Conservation (phyloP, 92 coral and sea anemone genomes). For the Epizoanthus ramosus region DNA sequence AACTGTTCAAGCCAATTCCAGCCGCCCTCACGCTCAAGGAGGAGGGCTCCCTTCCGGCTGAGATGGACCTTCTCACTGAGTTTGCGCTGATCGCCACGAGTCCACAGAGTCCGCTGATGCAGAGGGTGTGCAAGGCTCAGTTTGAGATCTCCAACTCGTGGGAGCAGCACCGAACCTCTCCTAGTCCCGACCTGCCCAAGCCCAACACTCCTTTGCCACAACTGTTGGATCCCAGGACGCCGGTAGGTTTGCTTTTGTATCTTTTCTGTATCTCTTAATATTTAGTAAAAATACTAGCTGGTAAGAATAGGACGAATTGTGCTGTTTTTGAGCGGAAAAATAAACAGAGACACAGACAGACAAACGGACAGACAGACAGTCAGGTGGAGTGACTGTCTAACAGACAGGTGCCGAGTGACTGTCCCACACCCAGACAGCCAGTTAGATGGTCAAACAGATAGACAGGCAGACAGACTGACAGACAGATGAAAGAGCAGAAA, state of each 20-base stretch:
- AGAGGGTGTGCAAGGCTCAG: slow-evolving; percentile 60
- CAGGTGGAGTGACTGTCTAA: too few species aligned
- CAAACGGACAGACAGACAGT: too few species aligned
- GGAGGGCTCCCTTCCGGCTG: slow-evolving; percentile 48
- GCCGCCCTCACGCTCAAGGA: slow-evolving; percentile 67
- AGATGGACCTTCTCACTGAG: slow-evolving; percentile 78
- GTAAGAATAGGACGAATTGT: too few species aligned
- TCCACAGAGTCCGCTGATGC: slow-evolving; percentile 93
- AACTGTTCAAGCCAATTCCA: slow-evolving; percentile 65
- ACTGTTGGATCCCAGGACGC: slow-evolving; percentile 29
- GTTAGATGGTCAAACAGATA: too few species aligned
- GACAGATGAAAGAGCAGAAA: too few species aligned
- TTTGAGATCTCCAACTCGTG: slow-evolving; percentile 52
- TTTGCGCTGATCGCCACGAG: slow-evolving; percentile 95
- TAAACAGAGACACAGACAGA: too few species aligned
- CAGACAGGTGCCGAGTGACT: too few species aligned
- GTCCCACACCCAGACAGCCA: too few species aligned
- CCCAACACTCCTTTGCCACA: slow-evolving; percentile 28
- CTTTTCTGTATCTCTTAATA: background rate
- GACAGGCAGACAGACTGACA: too few species aligned
- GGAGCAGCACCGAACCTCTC: slow-evolving; percentile 58
- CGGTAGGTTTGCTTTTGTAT: slow-evolving; percentile 12
- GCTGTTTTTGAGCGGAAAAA: too few species aligned
- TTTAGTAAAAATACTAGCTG: background rate
- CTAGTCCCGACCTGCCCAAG: slow-evolving; percentile 20